These are phyloP conservation scores for Pyrrhia umbra DNA, from an alignment of 2,888 invertebrate genomes.

Conservation along the genomic window DNA sequence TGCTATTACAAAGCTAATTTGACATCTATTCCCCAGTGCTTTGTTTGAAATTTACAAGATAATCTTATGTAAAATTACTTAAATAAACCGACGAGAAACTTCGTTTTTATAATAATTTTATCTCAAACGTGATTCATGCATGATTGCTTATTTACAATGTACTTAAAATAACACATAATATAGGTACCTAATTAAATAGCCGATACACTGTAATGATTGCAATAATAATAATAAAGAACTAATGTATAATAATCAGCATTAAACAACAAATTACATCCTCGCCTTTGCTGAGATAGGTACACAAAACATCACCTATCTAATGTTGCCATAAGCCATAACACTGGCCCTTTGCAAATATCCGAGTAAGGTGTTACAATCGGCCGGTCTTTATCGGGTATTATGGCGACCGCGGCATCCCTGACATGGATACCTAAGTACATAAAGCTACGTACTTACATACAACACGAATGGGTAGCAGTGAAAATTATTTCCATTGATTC, in stretches of 20 bases:
- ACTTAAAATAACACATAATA: neutral
- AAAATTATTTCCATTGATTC: constrained; percentile 9
- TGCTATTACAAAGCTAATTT: no score
- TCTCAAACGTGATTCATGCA: no score
- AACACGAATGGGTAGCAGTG: constrained; percentile 14
- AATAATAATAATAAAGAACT: constrained; percentile 6
- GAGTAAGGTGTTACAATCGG: constrained; percentile 47
- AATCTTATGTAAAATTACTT: no score
- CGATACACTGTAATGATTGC: neutral
- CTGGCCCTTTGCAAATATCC: constrained; percentile 50
- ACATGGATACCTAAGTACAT: constrained; percentile 67
- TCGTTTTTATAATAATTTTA: no score
- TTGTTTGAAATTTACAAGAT: no score
- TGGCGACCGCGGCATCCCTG: constrained; percentile 68
- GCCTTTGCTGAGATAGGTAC: constrained; percentile 8
- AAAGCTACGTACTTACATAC: no score
- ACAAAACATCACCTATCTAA: constrained; percentile 33
- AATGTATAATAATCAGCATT: constrained; percentile 8
- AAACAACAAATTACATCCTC: constrained; percentile 11
- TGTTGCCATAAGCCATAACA: constrained; percentile 24
- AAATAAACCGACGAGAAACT: no score
- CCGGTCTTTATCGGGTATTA: constrained; percentile 32
- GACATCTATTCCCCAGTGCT: no score
- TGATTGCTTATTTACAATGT: no score
- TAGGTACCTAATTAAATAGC: neutral